Conservation (phyloP, 2,797 vertebrate species). For the Siniperca scherzeri region DNA sequence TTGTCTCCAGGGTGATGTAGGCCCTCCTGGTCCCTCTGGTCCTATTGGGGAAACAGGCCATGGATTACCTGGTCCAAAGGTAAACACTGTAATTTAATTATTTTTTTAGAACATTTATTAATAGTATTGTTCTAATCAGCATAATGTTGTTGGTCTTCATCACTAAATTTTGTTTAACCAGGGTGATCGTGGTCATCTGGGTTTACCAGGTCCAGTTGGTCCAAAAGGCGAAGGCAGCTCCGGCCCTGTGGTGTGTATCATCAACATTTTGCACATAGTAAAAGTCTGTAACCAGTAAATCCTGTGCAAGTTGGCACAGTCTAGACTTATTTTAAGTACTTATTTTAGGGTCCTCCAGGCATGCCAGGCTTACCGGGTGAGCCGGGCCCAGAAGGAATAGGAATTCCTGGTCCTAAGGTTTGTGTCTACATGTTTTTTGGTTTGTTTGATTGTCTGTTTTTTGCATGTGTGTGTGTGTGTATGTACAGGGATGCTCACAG, state of each 20-base stretch:
- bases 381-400: slow-evolving; percentile 88
- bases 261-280: background rate
- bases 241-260: slow-evolving; percentile 88
- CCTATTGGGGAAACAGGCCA: slow-evolving; percentile 91
- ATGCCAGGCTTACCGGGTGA: slow-evolving; percentile 88
- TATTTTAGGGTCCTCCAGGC: slow-evolving; percentile 89
- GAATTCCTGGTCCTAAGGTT: slow-evolving; percentile 93
- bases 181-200: slow-evolving; percentile 90
- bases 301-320: background rate
- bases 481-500: background rate
- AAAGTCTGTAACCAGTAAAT: background rate
- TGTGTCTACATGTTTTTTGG: slow-evolving; percentile 7
- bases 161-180: slow-evolving; percentile 62
- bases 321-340: slow-evolving; percentile 10
- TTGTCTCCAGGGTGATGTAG: slow-evolving; percentile 88
- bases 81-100: slow-evolving; percentile 59
- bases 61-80: slow-evolving; percentile 93
- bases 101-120: background rate
- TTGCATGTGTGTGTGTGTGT: background rate
- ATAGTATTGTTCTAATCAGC: background rate
- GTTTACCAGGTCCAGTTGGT: slow-evolving; percentile 87
- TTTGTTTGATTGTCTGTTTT: background rate
- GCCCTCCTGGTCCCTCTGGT: slow-evolving; percentile 88
- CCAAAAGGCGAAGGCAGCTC: slow-evolving; percentile 92
- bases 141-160: slow-evolving; percentile 18